Conservation (phyloP, 1,140 invertebrate genomes). For the Papilio polyxenes region DNA sequence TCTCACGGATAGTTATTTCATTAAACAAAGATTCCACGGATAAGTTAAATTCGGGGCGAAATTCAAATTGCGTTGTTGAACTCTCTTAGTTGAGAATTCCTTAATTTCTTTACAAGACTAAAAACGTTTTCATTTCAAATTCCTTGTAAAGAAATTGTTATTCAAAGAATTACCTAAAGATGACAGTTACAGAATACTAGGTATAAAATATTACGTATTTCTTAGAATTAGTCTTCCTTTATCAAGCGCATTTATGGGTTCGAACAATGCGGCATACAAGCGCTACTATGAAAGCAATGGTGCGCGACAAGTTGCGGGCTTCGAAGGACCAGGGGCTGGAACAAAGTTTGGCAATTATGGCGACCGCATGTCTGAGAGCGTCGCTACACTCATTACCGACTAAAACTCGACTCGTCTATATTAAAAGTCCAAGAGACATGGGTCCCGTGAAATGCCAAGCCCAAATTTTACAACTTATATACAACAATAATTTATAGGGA, state of each 20-base stretch:
- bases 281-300: constrained; percentile 72
- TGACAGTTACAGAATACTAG: background rate
- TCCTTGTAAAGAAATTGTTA: background rate
- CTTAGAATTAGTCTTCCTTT: constrained; percentile 12
- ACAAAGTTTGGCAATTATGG: constrained; percentile 79
- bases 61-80: constrained; percentile 49
- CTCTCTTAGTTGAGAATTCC: constrained; percentile 33
- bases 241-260: constrained; percentile 23
- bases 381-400: constrained; percentile 77
- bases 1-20: constrained; percentile 74
- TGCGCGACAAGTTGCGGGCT: constrained; percentile 67
- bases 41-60: constrained; percentile 53
- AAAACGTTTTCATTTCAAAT: background rate
- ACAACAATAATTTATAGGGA: constrained; percentile 42
- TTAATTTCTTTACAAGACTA: background rate
- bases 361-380: constrained; percentile 79
- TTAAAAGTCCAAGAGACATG: constrained; percentile 68
- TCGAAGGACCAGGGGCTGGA: constrained; percentile 53
- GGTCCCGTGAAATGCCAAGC: constrained; percentile 49
- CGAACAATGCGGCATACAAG: constrained; percentile 53
- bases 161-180: background rate
- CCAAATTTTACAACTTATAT: constrained; percentile 30
- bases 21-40: constrained; percentile 72
- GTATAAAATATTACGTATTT: constrained; percentile 7
- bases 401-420: constrained; percentile 73